Evolutionary conservation across 1,140 invertebrate species (phyloP).

Genomic region (Scaptodrosophila lebanonensis): DNA sequence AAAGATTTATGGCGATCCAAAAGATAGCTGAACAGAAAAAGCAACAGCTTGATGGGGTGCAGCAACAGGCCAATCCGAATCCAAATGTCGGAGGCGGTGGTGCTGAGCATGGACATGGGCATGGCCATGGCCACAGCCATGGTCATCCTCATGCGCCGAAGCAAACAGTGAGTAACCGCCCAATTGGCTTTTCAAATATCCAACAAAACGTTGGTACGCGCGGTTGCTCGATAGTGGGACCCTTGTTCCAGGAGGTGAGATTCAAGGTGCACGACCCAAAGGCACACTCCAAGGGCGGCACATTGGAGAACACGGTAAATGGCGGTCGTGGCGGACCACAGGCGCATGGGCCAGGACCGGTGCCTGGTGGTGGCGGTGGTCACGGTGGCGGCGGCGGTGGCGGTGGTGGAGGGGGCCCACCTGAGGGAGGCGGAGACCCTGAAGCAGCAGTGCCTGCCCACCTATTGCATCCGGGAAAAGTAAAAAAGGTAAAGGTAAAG

Average conservation of each 20-base stretch:
- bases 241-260: conserved; percentile 93
- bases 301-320: conserved; percentile 93
- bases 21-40: conserved; percentile 95
- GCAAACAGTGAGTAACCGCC: conserved; percentile 78
- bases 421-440: conserved; percentile 79
- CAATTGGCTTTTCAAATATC: conserved; percentile 77
- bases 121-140: conserved; percentile 77
- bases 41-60: conserved; percentile 83
- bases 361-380: conserved; percentile 75
- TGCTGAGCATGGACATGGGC: conserved; percentile 77
- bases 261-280: conserved; percentile 96
- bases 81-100: conserved; percentile 68
- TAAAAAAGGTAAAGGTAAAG: conserved; percentile 77
- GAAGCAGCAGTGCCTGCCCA: conserved; percentile 84
- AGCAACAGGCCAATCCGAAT: conserved; percentile 79
- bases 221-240: conserved; percentile 84
- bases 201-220: conserved; percentile 77
- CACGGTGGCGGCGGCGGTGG: conserved; percentile 81
- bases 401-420: conserved; percentile 68
- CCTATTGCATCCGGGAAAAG: conserved; percentile 87
- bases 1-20: conserved; percentile 89
- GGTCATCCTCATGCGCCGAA: conserved; percentile 77
- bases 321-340: conserved; percentile 83
- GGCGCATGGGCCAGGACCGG: conserved; percentile 63
- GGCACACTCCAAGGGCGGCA: conserved; percentile 92